Conservation (phyloP, 2,797 vertebrate species). For the Octomys mimax region DNA sequence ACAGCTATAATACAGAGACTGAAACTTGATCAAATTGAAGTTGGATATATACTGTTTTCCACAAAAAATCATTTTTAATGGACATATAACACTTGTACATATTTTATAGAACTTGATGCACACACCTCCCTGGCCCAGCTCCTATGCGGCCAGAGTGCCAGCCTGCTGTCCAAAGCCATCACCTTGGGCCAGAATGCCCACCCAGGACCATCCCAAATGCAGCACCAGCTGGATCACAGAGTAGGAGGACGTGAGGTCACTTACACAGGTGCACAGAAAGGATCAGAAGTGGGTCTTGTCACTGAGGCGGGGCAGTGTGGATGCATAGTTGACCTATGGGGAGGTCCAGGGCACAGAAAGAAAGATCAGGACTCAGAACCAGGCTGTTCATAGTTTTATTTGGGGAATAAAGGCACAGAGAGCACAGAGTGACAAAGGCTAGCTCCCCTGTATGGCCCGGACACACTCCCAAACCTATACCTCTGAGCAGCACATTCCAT, state of each 20-base stretch:
- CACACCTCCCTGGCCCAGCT: neutral
- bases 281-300: slow-evolving; percentile 69
- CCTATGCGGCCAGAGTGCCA: neutral
- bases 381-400: neutral
- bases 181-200: slow-evolving; percentile 22
- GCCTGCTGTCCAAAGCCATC: slow-evolving; percentile 60
- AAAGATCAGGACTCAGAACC: too few relatives aligned
- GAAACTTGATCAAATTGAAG: neutral
- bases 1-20: neutral
- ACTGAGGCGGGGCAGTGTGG: neutral
- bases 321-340: too few relatives aligned
- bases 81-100: neutral
- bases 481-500: too few relatives aligned
- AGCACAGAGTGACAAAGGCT: neutral
- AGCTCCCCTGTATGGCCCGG: neutral
- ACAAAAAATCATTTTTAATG: neutral
- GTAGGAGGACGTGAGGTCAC: neutral
- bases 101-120: slow-evolving; percentile 40
- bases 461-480: too few relatives aligned
- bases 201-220: slow-evolving; percentile 71
- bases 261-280: slow-evolving; percentile 58
- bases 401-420: too few relatives aligned
- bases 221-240: neutral
- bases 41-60: neutral
- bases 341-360: too few relatives aligned